Evolutionary conservation across 2,888 invertebrate genomes (phyloP), one percentile per base, ranked within the genome.

Genomic region (Cerastoderma edule): DNA sequence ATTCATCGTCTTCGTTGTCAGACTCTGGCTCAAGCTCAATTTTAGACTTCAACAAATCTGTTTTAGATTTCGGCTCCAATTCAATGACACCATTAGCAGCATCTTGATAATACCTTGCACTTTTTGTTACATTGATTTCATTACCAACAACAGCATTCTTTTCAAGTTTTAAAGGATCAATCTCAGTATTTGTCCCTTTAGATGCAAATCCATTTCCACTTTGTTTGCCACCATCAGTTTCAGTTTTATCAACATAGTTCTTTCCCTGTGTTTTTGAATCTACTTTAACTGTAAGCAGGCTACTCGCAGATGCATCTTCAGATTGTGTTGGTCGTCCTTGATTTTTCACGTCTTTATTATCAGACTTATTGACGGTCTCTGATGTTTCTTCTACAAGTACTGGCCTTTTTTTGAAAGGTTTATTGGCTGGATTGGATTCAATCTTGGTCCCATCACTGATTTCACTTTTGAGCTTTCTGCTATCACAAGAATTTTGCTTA

Each of bases 321-420:
- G 10, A 8, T 39, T 8, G 10, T 39, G 39, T 13, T 39, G 16
- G 8, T 39, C 16, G 10, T 39, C 16, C 16, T 39, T 39, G 8
- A 16, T 8, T 39, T 39, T 39, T 8, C 39, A 39, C 16, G 39
- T 16, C 16, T 39, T 39, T 16, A 39, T 8, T 16, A 8, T 39
- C 39, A 39, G 8, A 39, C 39, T 39, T 16, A 39, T 39, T 39
- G 10, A 39, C 8, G 16, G 10, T 39, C 8, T 39, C 16, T 8
- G 39, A 39, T 8, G 39, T 39, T 16, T 39, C 39, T 39, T 39
- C 16, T 39, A 16, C 39, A 39, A 13, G 39, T 39, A 39, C 3
- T 3, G 56, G 56, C 24, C 60, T 35, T 27, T 35, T 60, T 60
- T 60, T 60, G 16, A 60, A 39, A 33, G 60, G 60, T 39, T 60